These are phyloP conservation scores for Conus betulinus DNA, from an alignment of 1,140 invertebrate species.

Conservation along the genomic window DNA sequence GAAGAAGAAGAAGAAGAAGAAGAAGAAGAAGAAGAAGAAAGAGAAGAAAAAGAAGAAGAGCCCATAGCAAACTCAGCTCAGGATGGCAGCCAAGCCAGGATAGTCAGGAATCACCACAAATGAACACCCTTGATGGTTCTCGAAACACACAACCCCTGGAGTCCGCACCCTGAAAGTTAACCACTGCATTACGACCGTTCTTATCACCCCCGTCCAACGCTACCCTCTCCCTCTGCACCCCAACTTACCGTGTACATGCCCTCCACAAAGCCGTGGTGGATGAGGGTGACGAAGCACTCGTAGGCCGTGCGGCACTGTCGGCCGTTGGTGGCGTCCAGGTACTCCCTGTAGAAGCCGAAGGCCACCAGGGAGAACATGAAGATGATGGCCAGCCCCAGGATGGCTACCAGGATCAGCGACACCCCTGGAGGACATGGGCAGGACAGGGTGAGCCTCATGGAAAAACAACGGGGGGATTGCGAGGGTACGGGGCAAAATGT, in stretches of 20 bases:
- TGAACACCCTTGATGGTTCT: too few species aligned
- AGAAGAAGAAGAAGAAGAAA: too few species aligned
- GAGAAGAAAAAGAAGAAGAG: too few species aligned
- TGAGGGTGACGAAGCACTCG: conserved; percentile 67
- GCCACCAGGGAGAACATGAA: conserved; percentile 67
- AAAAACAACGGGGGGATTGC: neutral
- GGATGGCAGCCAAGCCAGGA: too few species aligned
- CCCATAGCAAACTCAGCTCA: too few species aligned
- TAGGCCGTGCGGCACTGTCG: conserved; percentile 65
- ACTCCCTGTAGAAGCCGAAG: conserved; percentile 64
- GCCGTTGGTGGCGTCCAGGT: conserved; percentile 49
- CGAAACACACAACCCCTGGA: too few species aligned
- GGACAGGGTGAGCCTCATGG: neutral
- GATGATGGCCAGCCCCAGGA: conserved; percentile 64
- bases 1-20: too few species aligned
- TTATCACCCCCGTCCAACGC: too few species aligned
- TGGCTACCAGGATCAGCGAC: conserved; percentile 66
- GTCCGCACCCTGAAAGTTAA: too few species aligned
- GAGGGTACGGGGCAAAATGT: neutral
- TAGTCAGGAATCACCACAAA: too few species aligned
- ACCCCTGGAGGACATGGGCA: conserved; percentile 50
- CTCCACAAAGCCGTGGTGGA: conserved; percentile 69
- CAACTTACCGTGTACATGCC: conserved; percentile 56
- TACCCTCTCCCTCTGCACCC: too few species aligned
- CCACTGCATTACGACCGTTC: too few species aligned